Evolutionary conservation across 2,113 vertebrate genomes (phyloP), one percentile per base, ranked within the genome.

Genomic region (Colistium nudipinnis): DNA sequence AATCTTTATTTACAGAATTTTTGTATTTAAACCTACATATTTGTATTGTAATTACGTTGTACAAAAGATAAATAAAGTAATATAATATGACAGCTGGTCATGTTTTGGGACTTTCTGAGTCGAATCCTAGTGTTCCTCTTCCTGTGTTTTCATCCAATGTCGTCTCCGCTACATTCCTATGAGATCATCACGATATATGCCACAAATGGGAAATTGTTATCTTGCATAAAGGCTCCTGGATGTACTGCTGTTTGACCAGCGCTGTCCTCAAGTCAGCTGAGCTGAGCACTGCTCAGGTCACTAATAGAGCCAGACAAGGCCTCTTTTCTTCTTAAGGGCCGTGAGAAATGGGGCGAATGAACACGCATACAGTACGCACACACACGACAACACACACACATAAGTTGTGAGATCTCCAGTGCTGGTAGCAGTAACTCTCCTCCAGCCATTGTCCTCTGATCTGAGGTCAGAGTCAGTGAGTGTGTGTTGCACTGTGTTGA

Each of bases 1-100:
- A 92, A 92, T 92, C 92, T 93, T 94, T 93, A 93, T 94, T 94
- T 93, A 92, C 93, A 93, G 90, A 93, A 86, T 90, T 93, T 90
- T 94, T 94, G 91, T 94, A 93, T 94, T 92, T 92, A 93, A 93
- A 93, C 92, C 92, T 92, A 90, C 93, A 93, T 93, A 93, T 94
- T 93, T 94, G 92, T 94, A 93, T 93, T 94, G 90, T 94, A 94
- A 93, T 93, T 93, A 94, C 93, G 92, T 88, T 93, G 93, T 94
- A 93, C 87, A 94, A 94, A 94, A 92, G 93, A 94, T 93, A 91
- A 94, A 93, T 94, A 91, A 90, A 91, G 85, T 91, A 93, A 94
- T 94, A 94, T 94, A 94, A 94, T 91, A 91, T 90, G 87, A 93
- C 87, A 70, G 48, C 53, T 81, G 66, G 11, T 78, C 3, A 6